Evolutionary conservation across 2,888 invertebrate genomes (phyloP).

Genomic region (Zelleria hepariella): DNA sequence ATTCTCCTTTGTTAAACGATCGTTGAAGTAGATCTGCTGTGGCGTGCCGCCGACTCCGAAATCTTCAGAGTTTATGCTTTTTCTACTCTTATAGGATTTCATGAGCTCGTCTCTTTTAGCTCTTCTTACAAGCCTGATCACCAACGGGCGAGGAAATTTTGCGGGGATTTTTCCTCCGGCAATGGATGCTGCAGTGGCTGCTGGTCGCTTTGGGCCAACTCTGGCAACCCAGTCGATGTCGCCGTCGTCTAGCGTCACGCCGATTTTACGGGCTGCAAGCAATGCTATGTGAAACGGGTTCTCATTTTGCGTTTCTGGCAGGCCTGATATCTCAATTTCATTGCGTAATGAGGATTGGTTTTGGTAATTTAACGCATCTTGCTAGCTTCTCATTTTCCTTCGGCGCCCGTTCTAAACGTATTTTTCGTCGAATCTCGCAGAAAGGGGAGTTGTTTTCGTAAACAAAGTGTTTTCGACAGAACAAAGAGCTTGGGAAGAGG

Average conservation of each 20-base stretch:
- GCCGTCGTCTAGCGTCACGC: not conserved
- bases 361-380: not conserved
- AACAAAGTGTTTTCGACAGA: not conserved
- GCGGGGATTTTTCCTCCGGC: not conserved
- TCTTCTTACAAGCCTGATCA: not conserved
- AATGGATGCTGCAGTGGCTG: not conserved
- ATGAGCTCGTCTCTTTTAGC: not conserved
- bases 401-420: not conserved
- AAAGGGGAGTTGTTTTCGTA: not conserved
- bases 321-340: not conserved
- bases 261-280: not conserved
- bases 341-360: not conserved
- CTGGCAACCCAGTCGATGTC: not conserved
- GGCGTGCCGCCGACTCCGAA: not conserved
- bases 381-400: not conserved
- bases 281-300: not conserved
- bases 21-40: not conserved
- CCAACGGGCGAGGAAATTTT: not conserved
- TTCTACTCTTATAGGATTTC: not conserved
- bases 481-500: not conserved
- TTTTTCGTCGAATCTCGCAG: not conserved
- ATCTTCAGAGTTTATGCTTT: not conserved
- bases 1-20: conserved; percentile 15
- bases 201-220: not conserved
- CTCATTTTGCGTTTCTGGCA: not conserved